Base-by-base conservation (phyloP, 2,113 vertebrate genomes). In the Okapia johnstoni region DNA sequence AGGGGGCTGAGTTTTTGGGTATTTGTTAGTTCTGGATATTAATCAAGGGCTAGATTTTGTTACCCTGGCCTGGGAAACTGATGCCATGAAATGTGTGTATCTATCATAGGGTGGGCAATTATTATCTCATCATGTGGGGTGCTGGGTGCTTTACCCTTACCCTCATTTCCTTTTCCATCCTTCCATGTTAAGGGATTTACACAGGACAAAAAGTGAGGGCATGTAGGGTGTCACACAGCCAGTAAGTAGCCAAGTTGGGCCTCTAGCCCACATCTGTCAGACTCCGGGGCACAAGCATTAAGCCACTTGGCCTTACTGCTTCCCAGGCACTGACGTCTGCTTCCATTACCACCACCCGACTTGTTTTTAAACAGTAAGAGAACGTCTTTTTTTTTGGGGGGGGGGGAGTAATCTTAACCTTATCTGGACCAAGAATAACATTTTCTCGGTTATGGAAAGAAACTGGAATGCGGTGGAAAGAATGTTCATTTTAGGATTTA, bases 321-420 rank as follows among this genome's bases (percentile, higher is more conserved):
- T 73, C 73, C 46, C 2, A 3, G 4, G 12, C 43, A 55, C 1
- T 13, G 25, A 48, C 1, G 2, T 16, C 15, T 0, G 4, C 25
- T 57, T 94, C 7, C 43, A 23, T 48, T 43, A 81, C 3, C 21
- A 7, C 15, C 46, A 36, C 23, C 16, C 0, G 0, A 21, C 15
- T 76, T 57, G 30, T 52, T 93, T 50, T 80, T 76, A 93, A 80
- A 66, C 16, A 54, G 4, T 19, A 46, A 94, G 16, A 33, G 28
- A 60, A 52, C 61, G 8, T 25, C 17, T 76, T 54, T 90, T 50
- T 70, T 50, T 12, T n/a, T n/a, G n/a, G n/a, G n/a, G n/a, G n/a
- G n/a, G 2, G 36, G 2, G 80, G 13, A 21, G 63, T 70, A 16
- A 54, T 23, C 54, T 61, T 17, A 60, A 79, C 36, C 26, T 73